Evolutionary conservation across 2,797 vertebrate species (phyloP), one percentile per base, ranked within the genome.

Genomic region (Mormyrops boulengeri): DNA sequence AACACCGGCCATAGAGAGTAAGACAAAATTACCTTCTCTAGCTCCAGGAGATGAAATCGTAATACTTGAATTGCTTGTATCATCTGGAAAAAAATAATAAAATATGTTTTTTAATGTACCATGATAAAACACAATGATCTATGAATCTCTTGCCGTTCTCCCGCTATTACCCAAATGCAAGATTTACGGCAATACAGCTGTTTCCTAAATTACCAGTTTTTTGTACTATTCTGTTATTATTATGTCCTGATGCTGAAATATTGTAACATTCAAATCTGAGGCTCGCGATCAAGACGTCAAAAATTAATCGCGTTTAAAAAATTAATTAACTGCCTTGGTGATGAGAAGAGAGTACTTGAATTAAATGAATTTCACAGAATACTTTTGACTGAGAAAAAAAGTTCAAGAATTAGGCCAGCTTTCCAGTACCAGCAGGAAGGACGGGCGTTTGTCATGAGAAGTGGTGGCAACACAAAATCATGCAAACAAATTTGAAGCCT

Each of bases 21-120:
- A 91, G 90, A 92, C 88, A 92, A 95, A 95, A 96, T 98, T 99
- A 99, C 98, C 98, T 99, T 99, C 95, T 99, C 98, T 96, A 99
- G 97, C 97, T 99, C 98, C 98, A 99, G 95, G 94, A 99, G 97
- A 97, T 99, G 98, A 97, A 99, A 99, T 95, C 98, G 97, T 98
- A 99, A 98, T 97, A 99, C 98, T 97, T 99, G 98, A 97, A 99
- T 99, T 96, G 98, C 98, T 99, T 99, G 98, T 94, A 99, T 99
- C 98, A 99, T 99, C 98, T 99, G 97, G 93, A 97, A 96, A 93
- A 96, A 93, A 97, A 62, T 62, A 91, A 93, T 57, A 94, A 93
- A 82, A 82, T 82, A 22, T 47, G 77, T 44, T 47, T 82, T 92
- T 92, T 93, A 92, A 93, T 93, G 88, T 93, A 91, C 91, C 92